A percentile compares a stretch with the other conserved stretches of the same genome.
Evolutionary conservation across 2,797 vertebrate species (phyloP).

Genomic region (Rhyacichthys aspro): DNA sequence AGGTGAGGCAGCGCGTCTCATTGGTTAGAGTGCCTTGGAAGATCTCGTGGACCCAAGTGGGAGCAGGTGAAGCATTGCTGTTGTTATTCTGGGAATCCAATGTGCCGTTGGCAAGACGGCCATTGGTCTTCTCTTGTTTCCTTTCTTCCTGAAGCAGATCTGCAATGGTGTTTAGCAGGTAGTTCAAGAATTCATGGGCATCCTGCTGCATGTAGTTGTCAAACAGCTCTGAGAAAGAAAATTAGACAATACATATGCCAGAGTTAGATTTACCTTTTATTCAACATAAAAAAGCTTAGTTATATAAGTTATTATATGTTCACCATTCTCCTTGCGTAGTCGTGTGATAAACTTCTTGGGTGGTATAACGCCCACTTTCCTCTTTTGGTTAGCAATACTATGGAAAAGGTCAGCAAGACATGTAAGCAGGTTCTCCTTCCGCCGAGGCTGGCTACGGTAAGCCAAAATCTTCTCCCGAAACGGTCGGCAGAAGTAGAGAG

Average conservation of each 20-base stretch:
- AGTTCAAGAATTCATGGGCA: slow-evolving; percentile 97
- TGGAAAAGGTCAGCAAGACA: slow-evolving; percentile 97
- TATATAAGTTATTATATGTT: too few relatives aligned
- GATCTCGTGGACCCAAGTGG: slow-evolving; percentile 98
- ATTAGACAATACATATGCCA: background rate
- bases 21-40: slow-evolving; percentile 99
- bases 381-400: slow-evolving; percentile 98
- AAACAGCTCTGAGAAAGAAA: slow-evolving; percentile 87
- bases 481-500: slow-evolving; percentile 94
- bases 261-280: too few relatives aligned
- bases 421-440: slow-evolving; percentile 96
- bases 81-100: slow-evolving; percentile 94
- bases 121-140: slow-evolving; percentile 96
- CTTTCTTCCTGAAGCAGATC: slow-evolving; percentile 97
- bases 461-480: slow-evolving; percentile 97
- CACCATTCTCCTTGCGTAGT: slow-evolving; percentile 96
- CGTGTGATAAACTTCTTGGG: slow-evolving; percentile 98
- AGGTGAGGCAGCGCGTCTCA: slow-evolving; percentile 97
- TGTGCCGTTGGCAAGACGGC: slow-evolving; percentile 88
- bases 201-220: slow-evolving; percentile 99
- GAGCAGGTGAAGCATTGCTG: slow-evolving; percentile 88
- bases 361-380: slow-evolving; percentile 97
- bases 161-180: slow-evolving; percentile 96
- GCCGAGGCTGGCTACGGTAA: slow-evolving; percentile 94
- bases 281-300: background rate